Base-by-base conservation (phyloP, 2,888 invertebrate genomes). In the Amiota communis region DNA sequence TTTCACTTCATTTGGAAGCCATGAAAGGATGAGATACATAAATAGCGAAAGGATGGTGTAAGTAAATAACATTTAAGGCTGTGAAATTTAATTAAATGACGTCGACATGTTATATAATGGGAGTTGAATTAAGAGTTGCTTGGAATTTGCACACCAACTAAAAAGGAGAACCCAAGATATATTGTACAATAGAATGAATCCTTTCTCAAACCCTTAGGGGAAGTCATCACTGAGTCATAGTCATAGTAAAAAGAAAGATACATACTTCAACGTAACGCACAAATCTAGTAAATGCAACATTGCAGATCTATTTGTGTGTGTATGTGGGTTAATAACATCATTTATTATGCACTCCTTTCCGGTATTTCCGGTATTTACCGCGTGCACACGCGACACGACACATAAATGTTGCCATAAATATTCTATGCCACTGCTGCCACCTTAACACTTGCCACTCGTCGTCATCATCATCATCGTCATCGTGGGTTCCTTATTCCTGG, bases 391-490 rank as follows among this genome's bases (percentile, higher is more conserved):
- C 83, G 83, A 83, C 83, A 86, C 86, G 83, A 86, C 83, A 83
- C 86, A 83, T 83, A 83, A 83, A 83, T 86, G 83, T 83, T 86
- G 79, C 86, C 82, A 83, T 83, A 86, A 83, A 83, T 83, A 83
- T 74, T 81, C 76, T 78, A 64, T 77, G 75, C 81, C 79, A 72
- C 85, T 81, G 78, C 63, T 12, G 46, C 36, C 13, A n/a, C 17
- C 13, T n/a, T 48, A 17, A 1, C 48, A 15, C 36, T 65, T 65
- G 48, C 46, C 46, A 11, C 46, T n/a, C 12, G 13, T n/a, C 15
- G 8, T 46, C 15, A 11, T 59, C 51, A 1, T 13, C 23, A 17
- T 20, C 20, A 13, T 68, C 11, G 23, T 12, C 23, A 53, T 13
- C 53, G n/a, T 68, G 3, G 23, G 23, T 15, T 67, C 51, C 53